phyloP scores from a whole-genome alignment of 2,888 invertebrate genomes.

The Yponomeuta plumbellus region DNA sequence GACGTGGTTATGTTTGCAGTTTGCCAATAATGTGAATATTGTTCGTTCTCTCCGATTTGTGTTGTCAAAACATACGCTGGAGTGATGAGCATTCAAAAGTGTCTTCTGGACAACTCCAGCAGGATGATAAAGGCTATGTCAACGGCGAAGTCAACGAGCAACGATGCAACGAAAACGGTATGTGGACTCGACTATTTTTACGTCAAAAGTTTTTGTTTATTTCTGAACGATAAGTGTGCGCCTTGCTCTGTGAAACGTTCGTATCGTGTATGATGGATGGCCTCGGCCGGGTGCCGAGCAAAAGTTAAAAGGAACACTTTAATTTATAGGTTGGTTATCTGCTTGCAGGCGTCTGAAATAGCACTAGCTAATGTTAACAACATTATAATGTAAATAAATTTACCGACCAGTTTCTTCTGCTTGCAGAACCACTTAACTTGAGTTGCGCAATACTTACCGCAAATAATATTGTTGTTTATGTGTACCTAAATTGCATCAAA shows the following conservation, averaged over 20 bases:
- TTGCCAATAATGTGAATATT: constrained; percentile 59
- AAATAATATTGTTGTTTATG: background rate
- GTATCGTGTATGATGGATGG: constrained; percentile 5
- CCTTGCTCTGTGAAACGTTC: background rate
- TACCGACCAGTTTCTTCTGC: background rate
- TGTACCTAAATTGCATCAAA: background rate
- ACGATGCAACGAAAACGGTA: constrained; percentile 47
- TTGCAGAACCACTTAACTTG: background rate
- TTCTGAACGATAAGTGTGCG: constrained; percentile 11
- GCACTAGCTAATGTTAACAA: background rate
- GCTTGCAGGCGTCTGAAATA: constrained; percentile 5
- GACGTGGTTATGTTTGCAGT: constrained; percentile 44
- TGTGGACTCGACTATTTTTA: background rate
- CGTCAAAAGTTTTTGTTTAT: constrained; percentile 13
- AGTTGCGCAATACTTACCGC: background rate
- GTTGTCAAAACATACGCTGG: constrained; percentile 36
- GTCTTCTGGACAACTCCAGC: constrained; percentile 71
- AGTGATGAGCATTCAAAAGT: constrained; percentile 73
- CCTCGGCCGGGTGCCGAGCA: constrained; percentile 7
- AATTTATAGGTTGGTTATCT: constrained; percentile 13
- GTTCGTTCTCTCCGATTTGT: constrained; percentile 39
- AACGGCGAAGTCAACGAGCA: constrained; percentile 58
- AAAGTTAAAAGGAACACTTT: background rate
- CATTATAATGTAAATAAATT: constrained; percentile 3
- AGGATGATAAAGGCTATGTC: constrained; percentile 75